phyloP scores from a whole-genome alignment of 2,113 vertebrate species.

The Chloropsis cyanopogon region DNA sequence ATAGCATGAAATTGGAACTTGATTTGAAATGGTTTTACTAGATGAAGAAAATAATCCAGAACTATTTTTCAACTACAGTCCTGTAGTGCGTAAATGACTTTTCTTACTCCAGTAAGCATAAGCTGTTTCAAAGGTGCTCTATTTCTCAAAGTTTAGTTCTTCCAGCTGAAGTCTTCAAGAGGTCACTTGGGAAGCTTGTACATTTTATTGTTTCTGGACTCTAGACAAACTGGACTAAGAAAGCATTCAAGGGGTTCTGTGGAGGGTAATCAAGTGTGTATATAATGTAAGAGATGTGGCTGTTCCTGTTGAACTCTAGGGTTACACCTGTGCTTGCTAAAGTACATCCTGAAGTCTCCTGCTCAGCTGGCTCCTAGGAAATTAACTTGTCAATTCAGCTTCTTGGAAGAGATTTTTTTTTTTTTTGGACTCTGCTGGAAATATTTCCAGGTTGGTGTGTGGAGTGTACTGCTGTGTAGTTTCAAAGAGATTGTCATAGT shows the following conservation, averaged over 20 bases:
- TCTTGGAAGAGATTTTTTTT: background rate
- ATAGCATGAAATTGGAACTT: constrained; percentile 46
- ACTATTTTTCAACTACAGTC: background rate
- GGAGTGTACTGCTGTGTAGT: background rate
- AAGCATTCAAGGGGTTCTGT: background rate
- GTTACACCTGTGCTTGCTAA: background rate
- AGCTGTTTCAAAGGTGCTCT: background rate
- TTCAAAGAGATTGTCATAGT: background rate
- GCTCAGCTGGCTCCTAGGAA: background rate
- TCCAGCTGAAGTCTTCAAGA: background rate
- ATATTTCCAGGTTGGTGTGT: background rate
- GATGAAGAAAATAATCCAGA: constrained; percentile 33
- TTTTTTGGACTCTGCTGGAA: background rate
- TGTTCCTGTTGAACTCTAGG: background rate
- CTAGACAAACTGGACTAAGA: background rate
- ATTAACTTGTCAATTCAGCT: background rate
- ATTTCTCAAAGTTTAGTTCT: background rate
- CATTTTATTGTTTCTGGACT: constrained; percentile 30
- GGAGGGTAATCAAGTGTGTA: background rate
- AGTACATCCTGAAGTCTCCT: background rate
- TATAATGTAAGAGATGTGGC: background rate
- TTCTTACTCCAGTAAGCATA: background rate
- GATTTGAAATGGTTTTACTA: constrained; percentile 25
- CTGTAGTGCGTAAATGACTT: background rate
- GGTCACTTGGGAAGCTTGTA: constrained; percentile 6